These are phyloP conservation scores for Mallotus villosus DNA, from an alignment of 2,797 vertebrate species.

Conservation along the genomic window DNA sequence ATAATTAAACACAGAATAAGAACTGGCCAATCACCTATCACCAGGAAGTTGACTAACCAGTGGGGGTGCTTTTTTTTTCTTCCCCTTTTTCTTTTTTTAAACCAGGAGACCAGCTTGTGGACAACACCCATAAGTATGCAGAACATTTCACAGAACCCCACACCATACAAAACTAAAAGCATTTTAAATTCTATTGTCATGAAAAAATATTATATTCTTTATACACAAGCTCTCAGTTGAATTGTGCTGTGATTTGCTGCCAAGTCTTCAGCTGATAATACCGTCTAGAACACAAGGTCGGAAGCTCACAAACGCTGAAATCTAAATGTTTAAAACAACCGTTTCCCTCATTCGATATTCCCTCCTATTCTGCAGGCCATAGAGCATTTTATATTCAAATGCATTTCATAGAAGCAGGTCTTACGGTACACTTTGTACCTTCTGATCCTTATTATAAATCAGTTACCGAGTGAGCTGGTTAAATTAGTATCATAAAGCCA, in stretches of 20 bases:
- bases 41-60: conserved; percentile 1
- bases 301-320: conserved; percentile 26
- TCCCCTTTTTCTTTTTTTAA: not conserved
- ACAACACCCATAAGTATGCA: conserved; percentile 25
- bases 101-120: conserved; percentile 25
- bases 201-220: conserved; percentile 61
- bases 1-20: conserved; percentile 29
- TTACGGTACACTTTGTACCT: not conserved
- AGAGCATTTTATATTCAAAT: conserved; percentile 15
- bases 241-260: conserved; percentile 40
- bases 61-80: not conserved
- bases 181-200: conserved; percentile 42
- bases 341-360: conserved; percentile 2
- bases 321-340: conserved; percentile 7
- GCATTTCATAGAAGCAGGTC: not conserved
- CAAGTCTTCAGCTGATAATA: conserved; percentile 7
- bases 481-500: not conserved
- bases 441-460: not conserved
- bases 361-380: not conserved
- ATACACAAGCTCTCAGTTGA: conserved; percentile 40
- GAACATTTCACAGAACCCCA: conserved; percentile 43
- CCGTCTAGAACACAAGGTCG: conserved; percentile 4
- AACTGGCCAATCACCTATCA: conserved; percentile 13
- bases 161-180: conserved; percentile 65
- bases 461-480: not conserved